Percentiles rank a stretch among this genome's conserved stretches.
Evolutionary conservation across 2,113 vertebrate species (phyloP).

Genomic region (Sakesphorus luctuosus): DNA sequence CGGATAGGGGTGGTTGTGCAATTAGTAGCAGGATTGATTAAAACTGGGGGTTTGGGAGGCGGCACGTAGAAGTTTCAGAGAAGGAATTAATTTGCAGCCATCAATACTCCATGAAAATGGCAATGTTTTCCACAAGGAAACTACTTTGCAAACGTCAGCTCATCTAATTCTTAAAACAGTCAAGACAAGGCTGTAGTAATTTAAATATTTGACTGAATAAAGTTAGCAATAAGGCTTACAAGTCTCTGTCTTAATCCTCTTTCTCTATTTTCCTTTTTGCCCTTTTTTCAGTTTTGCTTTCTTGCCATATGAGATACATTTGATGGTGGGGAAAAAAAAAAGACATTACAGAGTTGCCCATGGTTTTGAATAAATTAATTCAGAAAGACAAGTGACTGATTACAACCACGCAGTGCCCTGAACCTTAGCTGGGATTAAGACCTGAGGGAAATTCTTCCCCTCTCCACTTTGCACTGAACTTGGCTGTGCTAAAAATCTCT

Average conservation of each 20-base stretch:
- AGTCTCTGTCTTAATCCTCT: neutral
- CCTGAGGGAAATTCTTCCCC: constrained; percentile 27
- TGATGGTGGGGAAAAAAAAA: neutral
- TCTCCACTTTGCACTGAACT: neutral
- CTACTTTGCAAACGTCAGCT: neutral
- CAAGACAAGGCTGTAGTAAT: fast-evolving
- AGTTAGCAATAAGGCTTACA: neutral
- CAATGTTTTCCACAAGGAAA: neutral
- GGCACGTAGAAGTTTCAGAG: fast-evolving
- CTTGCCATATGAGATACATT: neutral
- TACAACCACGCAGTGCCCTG: neutral
- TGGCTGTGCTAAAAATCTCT: neutral
- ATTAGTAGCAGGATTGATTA: no score
- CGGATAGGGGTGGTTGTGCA: neutral
- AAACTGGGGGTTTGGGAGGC: neutral
- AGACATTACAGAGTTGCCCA: neutral
- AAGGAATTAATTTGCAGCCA: neutral
- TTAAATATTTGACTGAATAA: neutral
- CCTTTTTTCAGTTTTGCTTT: neutral
- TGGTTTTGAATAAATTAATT: constrained; percentile 10
- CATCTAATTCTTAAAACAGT: neutral
- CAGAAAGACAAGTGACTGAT: constrained; percentile 45
- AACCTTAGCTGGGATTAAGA: neutral
- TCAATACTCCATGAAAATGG: neutral
- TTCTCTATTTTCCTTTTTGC: neutral